Evolutionary conservation across 2,888 invertebrate genomes (phyloP).

Genomic region (Oxystoma pomonae): DNA sequence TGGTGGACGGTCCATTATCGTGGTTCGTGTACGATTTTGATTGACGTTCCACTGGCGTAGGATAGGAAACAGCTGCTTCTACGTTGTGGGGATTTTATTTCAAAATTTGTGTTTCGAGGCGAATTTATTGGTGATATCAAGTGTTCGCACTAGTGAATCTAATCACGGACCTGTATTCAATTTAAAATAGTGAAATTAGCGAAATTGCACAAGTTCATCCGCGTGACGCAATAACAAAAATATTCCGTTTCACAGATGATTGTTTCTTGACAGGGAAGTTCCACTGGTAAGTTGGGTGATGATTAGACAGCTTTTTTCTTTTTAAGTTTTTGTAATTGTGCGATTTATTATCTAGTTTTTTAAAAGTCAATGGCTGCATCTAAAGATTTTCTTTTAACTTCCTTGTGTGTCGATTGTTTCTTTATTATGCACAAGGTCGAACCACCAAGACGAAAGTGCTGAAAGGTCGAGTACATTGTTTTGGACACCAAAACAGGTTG

Average conservation of each 20-base stretch:
- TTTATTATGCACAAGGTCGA: too few relatives aligned
- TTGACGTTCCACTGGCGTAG: slow-evolving; percentile 25
- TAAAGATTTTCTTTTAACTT: too few relatives aligned
- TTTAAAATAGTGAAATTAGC: background rate
- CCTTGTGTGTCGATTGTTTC: too few relatives aligned
- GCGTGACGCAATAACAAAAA: slow-evolving; percentile 2
- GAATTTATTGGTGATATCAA: background rate
- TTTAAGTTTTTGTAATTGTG: too few relatives aligned
- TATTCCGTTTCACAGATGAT: background rate
- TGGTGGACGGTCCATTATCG: slow-evolving; percentile 9
- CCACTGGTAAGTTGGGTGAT: background rate
- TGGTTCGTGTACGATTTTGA: slow-evolving; percentile 19
- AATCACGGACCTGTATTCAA: background rate
- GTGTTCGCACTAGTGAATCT: background rate
- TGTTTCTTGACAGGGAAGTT: slow-evolving; percentile 1
- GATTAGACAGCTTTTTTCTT: too few relatives aligned
- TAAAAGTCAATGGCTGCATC: too few relatives aligned
- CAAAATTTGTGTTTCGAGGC: background rate
- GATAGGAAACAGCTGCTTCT: slow-evolving; percentile 19
- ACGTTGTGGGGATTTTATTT: background rate
- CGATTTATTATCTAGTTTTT: too few relatives aligned
- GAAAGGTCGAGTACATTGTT: too few relatives aligned
- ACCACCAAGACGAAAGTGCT: too few relatives aligned
- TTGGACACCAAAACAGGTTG: too few relatives aligned
- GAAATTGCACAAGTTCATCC: background rate